Percentiles rank a stretch among this genome's conserved stretches.
Evolutionary conservation across 1,140 invertebrate genomes (phyloP).

Genomic region (Yoshiicerus persimilis): DNA sequence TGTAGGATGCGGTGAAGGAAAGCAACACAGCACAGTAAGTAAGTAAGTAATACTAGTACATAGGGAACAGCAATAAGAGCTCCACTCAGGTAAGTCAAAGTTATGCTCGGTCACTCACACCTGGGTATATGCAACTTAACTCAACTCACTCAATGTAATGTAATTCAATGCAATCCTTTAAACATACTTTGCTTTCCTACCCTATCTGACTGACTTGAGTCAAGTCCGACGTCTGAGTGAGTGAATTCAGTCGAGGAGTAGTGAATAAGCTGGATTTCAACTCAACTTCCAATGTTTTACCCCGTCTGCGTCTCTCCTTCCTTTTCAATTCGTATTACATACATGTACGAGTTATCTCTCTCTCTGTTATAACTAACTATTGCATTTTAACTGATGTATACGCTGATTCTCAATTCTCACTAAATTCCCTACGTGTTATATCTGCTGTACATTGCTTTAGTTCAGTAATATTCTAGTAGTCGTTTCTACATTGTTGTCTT

Average conservation of each 20-base stretch:
- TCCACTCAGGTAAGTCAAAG: slow-evolving; percentile 32
- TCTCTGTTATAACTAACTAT: background rate
- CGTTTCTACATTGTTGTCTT: no score
- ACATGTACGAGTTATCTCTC: no score
- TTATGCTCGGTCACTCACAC: slow-evolving; percentile 47
- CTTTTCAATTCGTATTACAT: background rate
- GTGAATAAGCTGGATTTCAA: background rate
- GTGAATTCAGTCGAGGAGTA: slow-evolving; percentile 3
- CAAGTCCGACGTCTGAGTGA: slow-evolving; percentile 10
- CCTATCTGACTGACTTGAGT: slow-evolving; percentile 15
- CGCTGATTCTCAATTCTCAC: no score
- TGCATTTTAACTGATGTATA: no score
- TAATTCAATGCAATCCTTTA: slow-evolving; percentile 1
- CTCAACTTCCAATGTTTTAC: background rate
- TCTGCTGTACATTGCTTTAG: no score
- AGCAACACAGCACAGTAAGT: background rate
- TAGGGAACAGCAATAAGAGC: background rate
- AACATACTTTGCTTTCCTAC: background rate
- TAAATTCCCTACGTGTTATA: no score
- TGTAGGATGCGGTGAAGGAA: background rate
- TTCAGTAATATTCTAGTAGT: no score
- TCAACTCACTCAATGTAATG: background rate
- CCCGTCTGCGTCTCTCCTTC: background rate
- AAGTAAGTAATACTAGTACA: background rate
- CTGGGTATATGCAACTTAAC: background rate